A percentile compares a stretch with the other conserved stretches of the same genome.
Evolutionary conservation across 1,140 invertebrate genomes (phyloP).

Genomic region (Drosophila pachea): DNA sequence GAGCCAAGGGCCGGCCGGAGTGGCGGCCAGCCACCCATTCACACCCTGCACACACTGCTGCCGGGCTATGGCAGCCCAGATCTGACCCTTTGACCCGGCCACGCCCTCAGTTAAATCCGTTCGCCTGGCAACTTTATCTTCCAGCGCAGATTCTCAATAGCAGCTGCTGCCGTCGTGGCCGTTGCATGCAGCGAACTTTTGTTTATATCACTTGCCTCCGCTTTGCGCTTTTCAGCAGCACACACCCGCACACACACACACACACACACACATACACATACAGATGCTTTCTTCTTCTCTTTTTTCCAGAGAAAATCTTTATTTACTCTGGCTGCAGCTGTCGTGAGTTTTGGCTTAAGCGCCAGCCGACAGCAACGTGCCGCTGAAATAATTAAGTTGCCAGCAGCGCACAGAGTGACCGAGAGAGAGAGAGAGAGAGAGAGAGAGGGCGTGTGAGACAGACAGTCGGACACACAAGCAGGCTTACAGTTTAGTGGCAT

Average conservation of each 20-base stretch:
- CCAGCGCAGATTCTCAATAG: slow-evolving; percentile 70
- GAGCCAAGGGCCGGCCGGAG: too few species aligned
- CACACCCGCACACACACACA: too few species aligned
- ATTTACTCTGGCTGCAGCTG: slow-evolving; percentile 55
- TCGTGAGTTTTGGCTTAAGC: slow-evolving; percentile 65
- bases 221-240: slow-evolving; percentile 30
- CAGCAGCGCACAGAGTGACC: slow-evolving; percentile 43
- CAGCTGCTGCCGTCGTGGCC: slow-evolving; percentile 36
- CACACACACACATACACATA: too few species aligned
- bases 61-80: neutral
- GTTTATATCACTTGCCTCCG: slow-evolving; percentile 56
- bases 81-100: neutral
- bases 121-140: slow-evolving; percentile 68
- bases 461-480: slow-evolving; percentile 2
- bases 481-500: slow-evolving; percentile 60
- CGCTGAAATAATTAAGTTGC: slow-evolving; percentile 75
- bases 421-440: slow-evolving; percentile 2
- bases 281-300: neutral
- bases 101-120: slow-evolving; percentile 62
- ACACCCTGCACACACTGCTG: too few species aligned
- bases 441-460: neutral
- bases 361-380: slow-evolving; percentile 55
- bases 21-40: too few species aligned
- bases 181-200: slow-evolving; percentile 48
- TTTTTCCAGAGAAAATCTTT: slow-evolving; percentile 25